Percentiles rank a stretch among this genome's conserved stretches.
These are phyloP conservation scores for Drosophila subpulchrella DNA, from an alignment of 1,140 invertebrate genomes.

Conservation along the genomic window DNA sequence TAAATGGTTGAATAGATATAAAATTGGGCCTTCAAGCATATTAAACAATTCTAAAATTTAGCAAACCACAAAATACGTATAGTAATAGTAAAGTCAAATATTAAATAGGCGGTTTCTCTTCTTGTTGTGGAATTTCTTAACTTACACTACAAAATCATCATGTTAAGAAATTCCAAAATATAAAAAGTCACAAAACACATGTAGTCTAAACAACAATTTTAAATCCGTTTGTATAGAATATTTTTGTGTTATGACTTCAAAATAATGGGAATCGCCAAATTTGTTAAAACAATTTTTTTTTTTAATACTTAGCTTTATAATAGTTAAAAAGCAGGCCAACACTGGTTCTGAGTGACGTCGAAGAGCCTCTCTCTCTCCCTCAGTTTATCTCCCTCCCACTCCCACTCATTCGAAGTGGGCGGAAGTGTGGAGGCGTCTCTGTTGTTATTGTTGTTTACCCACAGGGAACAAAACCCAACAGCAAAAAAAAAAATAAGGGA, in stretches of 20 bases:
- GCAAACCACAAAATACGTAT: too few relatives aligned
- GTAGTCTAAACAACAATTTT: too few relatives aligned
- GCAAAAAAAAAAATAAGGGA: not conserved
- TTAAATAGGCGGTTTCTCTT: too few relatives aligned
- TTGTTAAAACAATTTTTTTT: not conserved
- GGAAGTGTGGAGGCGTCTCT: conserved; percentile 14
- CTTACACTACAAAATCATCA: too few relatives aligned
- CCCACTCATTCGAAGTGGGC: conserved; percentile 6
- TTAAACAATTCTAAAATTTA: too few relatives aligned
- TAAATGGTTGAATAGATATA: too few relatives aligned
- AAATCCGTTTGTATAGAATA: not conserved
- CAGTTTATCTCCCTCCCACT: not conserved
- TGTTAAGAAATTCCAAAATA: too few relatives aligned
- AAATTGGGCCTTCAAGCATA: too few relatives aligned
- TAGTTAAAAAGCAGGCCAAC: not conserved
- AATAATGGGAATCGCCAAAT: not conserved
- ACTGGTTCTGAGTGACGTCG: conserved; percentile 28
- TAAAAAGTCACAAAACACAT: too few relatives aligned
- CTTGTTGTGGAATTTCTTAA: too few relatives aligned
- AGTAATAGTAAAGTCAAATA: too few relatives aligned
- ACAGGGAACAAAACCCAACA: not conserved
- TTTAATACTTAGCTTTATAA: not conserved
- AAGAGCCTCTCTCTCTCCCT: not conserved
- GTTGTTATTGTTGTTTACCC: conserved; percentile 17
- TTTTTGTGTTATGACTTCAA: not conserved